phyloP scores from a whole-genome alignment of 2,888 invertebrate species.

The Drosophila silvestris region DNA sequence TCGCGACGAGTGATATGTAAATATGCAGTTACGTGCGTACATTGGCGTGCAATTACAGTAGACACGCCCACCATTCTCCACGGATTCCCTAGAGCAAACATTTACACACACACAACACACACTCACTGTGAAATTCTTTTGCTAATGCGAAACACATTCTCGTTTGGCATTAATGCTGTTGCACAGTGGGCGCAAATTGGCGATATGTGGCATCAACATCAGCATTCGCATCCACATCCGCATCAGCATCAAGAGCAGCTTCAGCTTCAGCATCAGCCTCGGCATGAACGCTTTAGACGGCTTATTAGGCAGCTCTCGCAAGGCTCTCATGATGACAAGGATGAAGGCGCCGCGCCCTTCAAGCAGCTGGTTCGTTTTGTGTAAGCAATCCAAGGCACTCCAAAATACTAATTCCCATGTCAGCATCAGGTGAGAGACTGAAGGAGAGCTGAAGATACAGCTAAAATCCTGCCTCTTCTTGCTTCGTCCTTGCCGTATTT shows the following conservation, averaged over 20 bases:
- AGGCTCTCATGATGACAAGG: slow-evolving; percentile 31
- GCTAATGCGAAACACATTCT: slow-evolving; percentile 80
- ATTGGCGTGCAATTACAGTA: slow-evolving; percentile 80
- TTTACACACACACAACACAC: slow-evolving; percentile 10
- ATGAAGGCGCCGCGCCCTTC: background rate
- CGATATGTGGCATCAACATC: slow-evolving; percentile 52
- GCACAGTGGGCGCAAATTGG: slow-evolving; percentile 66
- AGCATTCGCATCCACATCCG: slow-evolving; percentile 12
- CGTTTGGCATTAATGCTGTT: slow-evolving; percentile 68
- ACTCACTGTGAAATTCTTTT: slow-evolving; percentile 62
- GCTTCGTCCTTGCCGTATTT: slow-evolving; percentile 11
- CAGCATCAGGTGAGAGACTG: slow-evolving; percentile 64
- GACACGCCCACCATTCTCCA: slow-evolving; percentile 44
- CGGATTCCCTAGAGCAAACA: slow-evolving; percentile 60
- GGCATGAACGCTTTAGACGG: slow-evolving; percentile 51
- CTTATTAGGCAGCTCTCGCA: slow-evolving; percentile 58
- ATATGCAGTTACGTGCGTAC: slow-evolving; percentile 81
- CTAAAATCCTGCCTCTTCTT: slow-evolving; percentile 3
- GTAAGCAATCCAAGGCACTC: slow-evolving; percentile 56
- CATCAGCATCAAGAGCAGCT: background rate
- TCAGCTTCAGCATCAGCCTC: slow-evolving; percentile 18
- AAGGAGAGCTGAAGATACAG: background rate
- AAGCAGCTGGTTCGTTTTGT: slow-evolving; percentile 34
- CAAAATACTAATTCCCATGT: slow-evolving; percentile 73
- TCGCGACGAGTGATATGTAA: slow-evolving; percentile 77